Evolutionary conservation across 2,888 invertebrate species (phyloP).

Genomic region (Lithodes maja): DNA sequence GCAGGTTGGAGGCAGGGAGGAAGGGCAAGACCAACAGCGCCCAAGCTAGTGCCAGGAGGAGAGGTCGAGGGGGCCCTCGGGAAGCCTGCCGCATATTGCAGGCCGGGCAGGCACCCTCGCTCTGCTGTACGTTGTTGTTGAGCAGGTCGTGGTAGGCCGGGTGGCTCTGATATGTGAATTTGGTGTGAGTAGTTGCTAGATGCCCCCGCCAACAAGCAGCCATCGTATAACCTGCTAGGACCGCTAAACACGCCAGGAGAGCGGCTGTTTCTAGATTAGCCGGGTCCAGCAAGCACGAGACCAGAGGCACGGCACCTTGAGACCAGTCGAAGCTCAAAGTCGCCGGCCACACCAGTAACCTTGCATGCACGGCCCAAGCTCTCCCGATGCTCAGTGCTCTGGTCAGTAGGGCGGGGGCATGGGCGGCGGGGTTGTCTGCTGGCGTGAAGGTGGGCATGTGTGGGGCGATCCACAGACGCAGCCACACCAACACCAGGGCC

Average conservation of each 20-base stretch:
- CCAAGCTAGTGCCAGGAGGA: conserved; percentile 76
- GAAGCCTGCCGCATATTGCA: conserved; percentile 10
- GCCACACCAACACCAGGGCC: conserved; percentile 82
- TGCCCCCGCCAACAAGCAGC: conserved; percentile 40
- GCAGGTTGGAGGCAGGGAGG: conserved; percentile 95
- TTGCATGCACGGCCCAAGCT: conserved; percentile 92
- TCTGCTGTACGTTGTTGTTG: conserved; percentile 55
- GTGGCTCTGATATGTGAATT: conserved; percentile 42
- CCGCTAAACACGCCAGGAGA: conserved; percentile 79
- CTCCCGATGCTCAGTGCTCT: conserved; percentile 92
- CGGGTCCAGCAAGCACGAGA: conserved; percentile 83
- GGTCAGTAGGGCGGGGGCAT: conserved; percentile 85
- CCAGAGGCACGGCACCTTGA: conserved; percentile 95
- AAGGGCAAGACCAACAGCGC: conserved; percentile 91
- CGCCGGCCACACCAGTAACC: conserved; percentile 88
- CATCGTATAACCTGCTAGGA: conserved; percentile 74
- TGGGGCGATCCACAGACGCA: conserved; percentile 82
- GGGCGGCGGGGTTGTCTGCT: conserved; percentile 96
- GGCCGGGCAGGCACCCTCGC: conserved; percentile 33
- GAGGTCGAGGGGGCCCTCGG: conserved; percentile 16
- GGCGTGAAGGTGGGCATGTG: conserved; percentile 86
- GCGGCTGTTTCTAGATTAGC: conserved; percentile 85
- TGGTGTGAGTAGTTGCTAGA: neutral
- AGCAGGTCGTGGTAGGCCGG: conserved; percentile 57
- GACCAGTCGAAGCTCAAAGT: conserved; percentile 98